Base-by-base conservation (phyloP, 2,888 invertebrate species). In the Leptothorax acervorum region DNA sequence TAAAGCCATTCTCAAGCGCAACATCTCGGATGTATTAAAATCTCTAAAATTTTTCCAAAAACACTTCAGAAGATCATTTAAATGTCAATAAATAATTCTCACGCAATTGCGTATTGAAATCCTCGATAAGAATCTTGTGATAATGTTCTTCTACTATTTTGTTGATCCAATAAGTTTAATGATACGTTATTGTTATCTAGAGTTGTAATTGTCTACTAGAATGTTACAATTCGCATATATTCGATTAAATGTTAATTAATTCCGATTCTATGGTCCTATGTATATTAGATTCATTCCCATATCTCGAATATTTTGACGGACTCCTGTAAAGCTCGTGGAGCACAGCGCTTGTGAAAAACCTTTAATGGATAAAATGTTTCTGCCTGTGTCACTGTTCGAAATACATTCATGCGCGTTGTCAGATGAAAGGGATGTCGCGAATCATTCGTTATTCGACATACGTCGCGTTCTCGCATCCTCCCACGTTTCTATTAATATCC, bases 401-500 rank as follows among this genome's bases (percentile, higher is more conserved):
- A 85, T 85, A 82, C 86, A 88, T 89, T 73, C 70, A 48, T 23
- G 63, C 18, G 42, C 28, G 62, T 55, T 68, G 86, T 65, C 82
- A 76, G 79, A 86, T 79, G 87, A 63, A 48, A 87, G 76, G 70
- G 76, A 48, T 74, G 82, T 73, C 53, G 84, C 62, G 74, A 75
- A 73, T 51, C 68, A 73, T 71, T 79, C 57, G 48, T 66, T 66
- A 68, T 68, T 81, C 83, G 83, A 35, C 42, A 75, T 87, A 73
- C 85, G 90, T 88, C 82, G 66, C 84, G 70, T 85, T 83, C 76
- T 85, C 83, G 84, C 87, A 87, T 90, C 90, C 90, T 90, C 89
- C 90, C 85, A 90, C 88, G 84, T 63, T 82, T 90, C 90, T 90
- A 89, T 87, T 90, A 90, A 89, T 90, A 90, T 76, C 71, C 85